Percentiles rank a stretch among this genome's conserved stretches.
phyloP scores from a whole-genome alignment of 2,888 invertebrate genomes.

The Nycteola revayana region DNA sequence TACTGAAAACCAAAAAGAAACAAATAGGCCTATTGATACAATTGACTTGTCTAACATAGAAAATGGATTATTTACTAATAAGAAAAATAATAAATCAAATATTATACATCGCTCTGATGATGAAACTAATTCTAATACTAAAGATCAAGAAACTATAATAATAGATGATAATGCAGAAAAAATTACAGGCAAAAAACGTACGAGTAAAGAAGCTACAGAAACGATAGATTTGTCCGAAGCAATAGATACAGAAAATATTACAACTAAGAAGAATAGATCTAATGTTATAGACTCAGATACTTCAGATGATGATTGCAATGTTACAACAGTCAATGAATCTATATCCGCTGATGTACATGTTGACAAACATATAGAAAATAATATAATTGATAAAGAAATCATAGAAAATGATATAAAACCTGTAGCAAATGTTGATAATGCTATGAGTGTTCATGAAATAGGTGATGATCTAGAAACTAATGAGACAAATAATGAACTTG shows the following conservation, averaged over 20 bases:
- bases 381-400: background rate
- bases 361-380: slow-evolving; percentile 8
- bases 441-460: slow-evolving; percentile 8
- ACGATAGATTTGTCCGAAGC: slow-evolving; percentile 19
- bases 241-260: slow-evolving; percentile 9
- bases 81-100: slow-evolving; percentile 13
- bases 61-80: background rate
- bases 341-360: slow-evolving; percentile 36
- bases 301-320: slow-evolving; percentile 42
- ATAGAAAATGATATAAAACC: slow-evolving; percentile 5
- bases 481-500: background rate
- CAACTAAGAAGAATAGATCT: slow-evolving; percentile 16
- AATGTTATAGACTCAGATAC: slow-evolving; percentile 20
- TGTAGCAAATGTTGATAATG: slow-evolving; percentile 2
- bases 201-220: slow-evolving; percentile 8
- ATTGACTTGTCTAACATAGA: slow-evolving; percentile 2
- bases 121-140: background rate
- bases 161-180: slow-evolving; percentile 10
- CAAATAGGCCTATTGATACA: slow-evolving; percentile 2
- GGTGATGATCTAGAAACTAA: slow-evolving; percentile 6
- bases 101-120: slow-evolving; percentile 27
- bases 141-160: slow-evolving; percentile 9
- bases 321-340: slow-evolving; percentile 32
- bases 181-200: slow-evolving; percentile 1
- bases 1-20: slow-evolving; percentile 9